Base-by-base conservation (phyloP, 1,140 invertebrate species). In the Calephelis virginiensis region DNA sequence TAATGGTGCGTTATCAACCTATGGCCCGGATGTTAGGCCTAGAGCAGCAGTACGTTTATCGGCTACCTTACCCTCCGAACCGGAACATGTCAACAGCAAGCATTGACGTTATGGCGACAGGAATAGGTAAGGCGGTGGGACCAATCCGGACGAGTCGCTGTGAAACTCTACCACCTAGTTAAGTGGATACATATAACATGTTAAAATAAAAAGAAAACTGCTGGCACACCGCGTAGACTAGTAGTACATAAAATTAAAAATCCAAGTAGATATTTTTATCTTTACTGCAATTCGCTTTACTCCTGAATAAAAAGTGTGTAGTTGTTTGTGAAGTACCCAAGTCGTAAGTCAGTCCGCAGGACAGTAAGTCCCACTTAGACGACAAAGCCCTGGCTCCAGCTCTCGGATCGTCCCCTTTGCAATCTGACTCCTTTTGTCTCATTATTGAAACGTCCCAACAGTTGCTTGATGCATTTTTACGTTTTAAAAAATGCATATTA, bases 301-400 rank as follows among this genome's bases (percentile, higher is more conserved):
- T 53, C 17, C 50, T 17, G 28, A 1, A 53, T 53, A 53, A 53
- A 53, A 53, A 53, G 28, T 28, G 50, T 53, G 49, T 50, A 17
- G 13, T 67, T 73, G 68, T 73, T 67, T 68, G 67, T 70, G 14
- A 50, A 66, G 50, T 72, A 56, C 72, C 69, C 69, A 48, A 64
- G 47, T 40, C 70, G 66, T 66, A 71, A 72, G 67, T 48, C 68
- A 64, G 28, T 50, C 14, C 17, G 45, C 50, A 69, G 79, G 78
- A 80, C 77, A 81, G 76, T 83, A 83, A 85, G 80, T 79, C 76
- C 77, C 81, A 83, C 83, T 85, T 85, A 76, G 77, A 75, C 74
- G 71, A 82, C 81, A 85, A 85, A 82, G 82, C 77, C 67, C 63
- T 66, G 68, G 68, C 61, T 73, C 66, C 62, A 67, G 69, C 69